Percentiles rank a stretch among this genome's conserved stretches.
Conservation (phyloP, 2,888 invertebrate genomes). For the Zootermopsis nevadensis region DNA sequence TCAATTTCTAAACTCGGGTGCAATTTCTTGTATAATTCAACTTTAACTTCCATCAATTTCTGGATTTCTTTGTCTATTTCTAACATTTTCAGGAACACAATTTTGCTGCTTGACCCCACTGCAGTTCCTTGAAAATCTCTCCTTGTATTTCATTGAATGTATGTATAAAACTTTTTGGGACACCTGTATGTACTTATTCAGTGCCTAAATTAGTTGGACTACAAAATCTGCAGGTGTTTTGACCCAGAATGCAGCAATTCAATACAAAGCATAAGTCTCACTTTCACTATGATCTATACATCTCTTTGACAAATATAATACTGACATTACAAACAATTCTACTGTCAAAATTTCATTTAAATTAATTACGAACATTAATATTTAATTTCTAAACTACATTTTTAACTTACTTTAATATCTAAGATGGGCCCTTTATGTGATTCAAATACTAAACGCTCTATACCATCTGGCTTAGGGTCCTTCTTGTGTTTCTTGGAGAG, state of each 20-base stretch:
- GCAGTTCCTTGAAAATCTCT: background rate
- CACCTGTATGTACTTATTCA: too few relatives aligned
- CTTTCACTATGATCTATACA: too few relatives aligned
- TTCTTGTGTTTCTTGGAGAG: constrained; percentile 34
- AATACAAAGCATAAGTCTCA: too few relatives aligned
- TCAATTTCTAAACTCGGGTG: constrained; percentile 55
- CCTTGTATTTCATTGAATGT: too few relatives aligned
- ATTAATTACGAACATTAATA: background rate
- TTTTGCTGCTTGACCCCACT: constrained; percentile 52
- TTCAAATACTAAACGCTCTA: constrained; percentile 46
- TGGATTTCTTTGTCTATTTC: constrained; percentile 72
- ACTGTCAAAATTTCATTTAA: too few relatives aligned
- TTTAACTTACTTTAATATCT: constrained; percentile 50
- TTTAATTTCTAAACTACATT: background rate
- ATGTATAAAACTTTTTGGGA: too few relatives aligned
- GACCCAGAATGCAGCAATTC: too few relatives aligned
- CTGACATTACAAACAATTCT: too few relatives aligned
- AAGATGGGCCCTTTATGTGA: constrained; percentile 47
- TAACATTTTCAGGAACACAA: constrained; percentile 69
- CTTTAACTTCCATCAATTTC: constrained; percentile 69
- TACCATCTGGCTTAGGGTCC: constrained; percentile 37
- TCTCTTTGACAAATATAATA: too few relatives aligned
- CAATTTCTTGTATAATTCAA: constrained; percentile 68
- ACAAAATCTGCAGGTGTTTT: too few relatives aligned
- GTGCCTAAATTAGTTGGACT: too few relatives aligned